phyloP scores from a whole-genome alignment of 1,140 invertebrate species.

The Magallana angulata region DNA sequence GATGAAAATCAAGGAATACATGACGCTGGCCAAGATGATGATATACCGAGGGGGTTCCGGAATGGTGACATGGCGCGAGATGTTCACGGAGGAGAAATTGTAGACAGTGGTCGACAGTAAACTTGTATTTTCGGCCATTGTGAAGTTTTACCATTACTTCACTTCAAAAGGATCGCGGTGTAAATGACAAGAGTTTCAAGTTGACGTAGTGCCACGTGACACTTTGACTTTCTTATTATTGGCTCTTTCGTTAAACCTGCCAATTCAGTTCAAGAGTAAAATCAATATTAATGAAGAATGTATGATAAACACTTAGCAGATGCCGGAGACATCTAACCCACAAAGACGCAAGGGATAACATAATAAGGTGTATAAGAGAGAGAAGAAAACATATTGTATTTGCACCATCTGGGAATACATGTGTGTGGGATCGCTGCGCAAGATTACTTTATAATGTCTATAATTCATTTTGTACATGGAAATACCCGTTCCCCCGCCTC shows the following conservation, averaged over 20 bases:
- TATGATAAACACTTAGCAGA: neutral
- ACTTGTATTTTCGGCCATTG: neutral
- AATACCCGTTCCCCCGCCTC: too few species aligned
- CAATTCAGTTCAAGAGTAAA: neutral
- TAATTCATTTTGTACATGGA: too few species aligned
- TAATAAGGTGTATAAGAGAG: too few species aligned
- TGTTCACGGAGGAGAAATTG: neutral
- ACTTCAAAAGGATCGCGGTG: neutral
- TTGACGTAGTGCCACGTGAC: neutral
- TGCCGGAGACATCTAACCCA: neutral
- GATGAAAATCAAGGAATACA: constrained; percentile 67
- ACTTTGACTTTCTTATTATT: neutral
- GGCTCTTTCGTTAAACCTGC: neutral
- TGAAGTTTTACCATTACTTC: neutral
- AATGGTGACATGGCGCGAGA: neutral
- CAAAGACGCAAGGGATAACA: neutral
- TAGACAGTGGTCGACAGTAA: neutral
- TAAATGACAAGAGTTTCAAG: neutral
- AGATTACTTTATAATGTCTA: too few species aligned
- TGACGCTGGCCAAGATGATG: constrained; percentile 79
- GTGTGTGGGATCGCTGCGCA: too few species aligned
- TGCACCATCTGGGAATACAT: too few species aligned
- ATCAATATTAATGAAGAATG: neutral
- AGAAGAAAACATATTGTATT: too few species aligned
- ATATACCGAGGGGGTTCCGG: constrained; percentile 87